phyloP scores from a whole-genome alignment of 2,113 vertebrate species.

The Gymnocephalus cernua region DNA sequence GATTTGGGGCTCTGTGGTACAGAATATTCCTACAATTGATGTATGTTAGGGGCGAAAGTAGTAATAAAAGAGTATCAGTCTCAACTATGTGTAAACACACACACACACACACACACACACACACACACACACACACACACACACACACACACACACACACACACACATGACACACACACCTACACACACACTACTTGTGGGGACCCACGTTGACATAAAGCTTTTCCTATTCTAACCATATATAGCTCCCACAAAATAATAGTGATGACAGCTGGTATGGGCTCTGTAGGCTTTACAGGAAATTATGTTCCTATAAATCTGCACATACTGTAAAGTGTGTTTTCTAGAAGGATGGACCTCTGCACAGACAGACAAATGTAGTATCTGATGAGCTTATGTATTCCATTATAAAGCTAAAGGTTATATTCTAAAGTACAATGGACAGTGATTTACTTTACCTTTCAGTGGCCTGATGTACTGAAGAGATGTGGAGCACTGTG shows the following conservation, averaged over 20 bases:
- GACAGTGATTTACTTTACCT: too few relatives aligned
- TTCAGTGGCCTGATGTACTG: too few relatives aligned
- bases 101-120: neutral
- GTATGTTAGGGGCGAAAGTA: fast-evolving
- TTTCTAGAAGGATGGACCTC: constrained; percentile 10
- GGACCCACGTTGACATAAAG: too few relatives aligned
- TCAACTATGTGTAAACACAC: neutral
- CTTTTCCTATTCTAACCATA: too few relatives aligned
- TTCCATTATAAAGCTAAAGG: too few relatives aligned
- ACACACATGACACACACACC: constrained; percentile 4
- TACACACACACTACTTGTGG: neutral
- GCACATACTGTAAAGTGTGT: constrained; percentile 44
- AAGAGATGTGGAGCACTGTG: too few relatives aligned
- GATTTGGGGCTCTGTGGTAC: neutral
- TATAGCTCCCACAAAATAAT: too few relatives aligned
- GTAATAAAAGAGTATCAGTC: neutral
- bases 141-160: too few relatives aligned
- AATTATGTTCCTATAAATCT: constrained; percentile 50
- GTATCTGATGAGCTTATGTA: too few relatives aligned
- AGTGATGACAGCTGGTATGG: neutral
- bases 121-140: too few relatives aligned
- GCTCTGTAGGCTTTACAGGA: constrained; percentile 13
- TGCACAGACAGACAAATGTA: too few relatives aligned
- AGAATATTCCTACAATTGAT: neutral
- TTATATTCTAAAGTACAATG: too few relatives aligned